phyloP scores from a whole-genome alignment of 2,113 vertebrate species.

The Centrocercus urophasianus region DNA sequence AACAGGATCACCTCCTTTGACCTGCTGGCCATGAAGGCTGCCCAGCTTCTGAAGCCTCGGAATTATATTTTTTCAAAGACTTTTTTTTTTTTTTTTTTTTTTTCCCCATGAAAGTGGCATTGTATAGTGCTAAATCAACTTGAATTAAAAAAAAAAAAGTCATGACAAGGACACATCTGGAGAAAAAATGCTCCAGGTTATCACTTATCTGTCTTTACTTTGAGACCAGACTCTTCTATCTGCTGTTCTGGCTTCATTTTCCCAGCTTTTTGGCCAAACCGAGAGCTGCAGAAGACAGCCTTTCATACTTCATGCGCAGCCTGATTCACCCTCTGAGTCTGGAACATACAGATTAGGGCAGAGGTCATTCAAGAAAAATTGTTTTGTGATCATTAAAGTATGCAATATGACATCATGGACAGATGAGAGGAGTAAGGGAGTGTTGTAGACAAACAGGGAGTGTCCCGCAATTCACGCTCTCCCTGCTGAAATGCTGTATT shows the following conservation, averaged over 20 bases:
- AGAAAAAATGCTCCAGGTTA: not conserved
- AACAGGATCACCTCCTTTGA: no score
- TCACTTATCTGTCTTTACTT: not conserved
- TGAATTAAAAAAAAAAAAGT: not conserved
- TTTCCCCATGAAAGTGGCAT: not conserved
- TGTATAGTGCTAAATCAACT: not conserved
- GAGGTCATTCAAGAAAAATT: slow-evolving; percentile 39
- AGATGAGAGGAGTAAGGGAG: slow-evolving; percentile 37
- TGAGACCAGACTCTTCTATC: slow-evolving; percentile 4
- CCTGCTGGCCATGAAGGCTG: no score
- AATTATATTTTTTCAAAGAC: not conserved
- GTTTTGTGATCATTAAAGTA: slow-evolving; percentile 62
- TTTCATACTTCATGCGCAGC: not conserved
- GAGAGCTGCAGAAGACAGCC: not conserved
- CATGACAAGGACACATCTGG: not conserved
- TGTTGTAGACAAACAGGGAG: slow-evolving; percentile 60
- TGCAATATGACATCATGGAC: slow-evolving; percentile 60
- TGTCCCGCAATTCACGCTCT: slow-evolving; percentile 49
- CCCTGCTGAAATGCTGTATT: slow-evolving; percentile 48
- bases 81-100: not conserved
- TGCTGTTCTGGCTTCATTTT: not conserved
- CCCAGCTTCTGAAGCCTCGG: not conserved
- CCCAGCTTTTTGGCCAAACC: not conserved
- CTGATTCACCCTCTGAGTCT: slow-evolving; percentile 6
- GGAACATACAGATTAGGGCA: slow-evolving; percentile 15